These are phyloP conservation scores for Acronicta leporina DNA, from an alignment of 2,888 invertebrate genomes.

Conservation along the genomic window DNA sequence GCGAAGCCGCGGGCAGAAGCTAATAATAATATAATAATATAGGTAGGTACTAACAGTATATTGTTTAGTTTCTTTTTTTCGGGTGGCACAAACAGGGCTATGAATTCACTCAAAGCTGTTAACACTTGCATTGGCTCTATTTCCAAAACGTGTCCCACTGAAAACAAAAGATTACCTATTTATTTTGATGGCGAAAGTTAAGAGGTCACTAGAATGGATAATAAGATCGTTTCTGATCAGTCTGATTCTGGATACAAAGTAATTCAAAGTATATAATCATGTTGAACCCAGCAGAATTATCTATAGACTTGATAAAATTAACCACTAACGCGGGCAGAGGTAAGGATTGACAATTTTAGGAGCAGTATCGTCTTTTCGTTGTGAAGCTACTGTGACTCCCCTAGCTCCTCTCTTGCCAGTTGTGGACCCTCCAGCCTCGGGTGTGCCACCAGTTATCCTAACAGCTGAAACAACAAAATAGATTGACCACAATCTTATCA, in stretches of 20 bases:
- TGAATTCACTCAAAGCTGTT: constrained; percentile 91
- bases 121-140: constrained; percentile 92
- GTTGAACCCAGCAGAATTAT: too few relatives aligned
- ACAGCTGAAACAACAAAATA: constrained; percentile 38
- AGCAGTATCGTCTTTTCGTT: constrained; percentile 51
- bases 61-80: constrained; percentile 79
- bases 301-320: not conserved
- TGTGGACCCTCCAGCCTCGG: constrained; percentile 59
- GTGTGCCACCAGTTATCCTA: constrained; percentile 53
- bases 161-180: constrained; percentile 40
- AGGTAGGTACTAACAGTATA: constrained; percentile 72
- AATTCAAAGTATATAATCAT: too few relatives aligned
- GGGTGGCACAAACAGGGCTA: constrained; percentile 80
- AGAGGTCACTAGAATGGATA: too few relatives aligned
- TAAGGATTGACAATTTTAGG: constrained; percentile 69
- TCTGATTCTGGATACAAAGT: too few relatives aligned
- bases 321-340: constrained; percentile 72
- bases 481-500: not conserved
- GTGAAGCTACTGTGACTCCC: constrained; percentile 78
- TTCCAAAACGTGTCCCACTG: constrained; percentile 90
- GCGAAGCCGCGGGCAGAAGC: too few relatives aligned
- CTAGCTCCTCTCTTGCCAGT: constrained; percentile 68
- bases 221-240: too few relatives aligned
- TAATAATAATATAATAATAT: too few relatives aligned
- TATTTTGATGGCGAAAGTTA: too few relatives aligned